Conservation (phyloP, 1,140 invertebrate species). For the Ephestia elutella region DNA sequence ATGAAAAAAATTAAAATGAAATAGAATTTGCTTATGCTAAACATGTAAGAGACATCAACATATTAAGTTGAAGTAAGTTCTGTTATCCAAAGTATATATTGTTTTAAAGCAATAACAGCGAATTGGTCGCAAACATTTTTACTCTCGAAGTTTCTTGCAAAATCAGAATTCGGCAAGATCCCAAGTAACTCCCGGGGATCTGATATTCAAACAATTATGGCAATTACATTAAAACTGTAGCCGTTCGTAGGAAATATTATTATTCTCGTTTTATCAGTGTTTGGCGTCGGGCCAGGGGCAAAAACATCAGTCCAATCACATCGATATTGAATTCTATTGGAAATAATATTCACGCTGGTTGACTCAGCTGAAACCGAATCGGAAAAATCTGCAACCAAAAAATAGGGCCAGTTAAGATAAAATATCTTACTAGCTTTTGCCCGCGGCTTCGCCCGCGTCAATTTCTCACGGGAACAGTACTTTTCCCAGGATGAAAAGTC, state of each 20-base stretch:
- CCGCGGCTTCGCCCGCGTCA: too few relatives aligned
- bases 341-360: background rate
- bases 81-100: too few relatives aligned
- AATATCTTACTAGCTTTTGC: too few relatives aligned
- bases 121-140: background rate
- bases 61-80: too few relatives aligned
- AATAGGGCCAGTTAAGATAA: too few relatives aligned
- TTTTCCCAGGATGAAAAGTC: too few relatives aligned
- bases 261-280: conserved; percentile 2
- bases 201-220: background rate
- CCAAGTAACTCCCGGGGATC: background rate
- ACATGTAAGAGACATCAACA: too few relatives aligned
- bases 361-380: background rate
- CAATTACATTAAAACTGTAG: background rate
- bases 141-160: background rate
- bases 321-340: background rate
- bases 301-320: conserved; percentile 1
- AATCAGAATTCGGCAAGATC: background rate
- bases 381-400: background rate
- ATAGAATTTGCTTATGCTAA: too few relatives aligned
- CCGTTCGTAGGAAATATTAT: background rate
- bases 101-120: too few relatives aligned
- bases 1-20: too few relatives aligned
- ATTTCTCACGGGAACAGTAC: too few relatives aligned
- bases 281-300: background rate